A percentile compares a stretch with the other conserved stretches of the same genome.
phyloP scores from a whole-genome alignment of 2,888 invertebrate genomes.

The Teinopalpus imperialis region DNA sequence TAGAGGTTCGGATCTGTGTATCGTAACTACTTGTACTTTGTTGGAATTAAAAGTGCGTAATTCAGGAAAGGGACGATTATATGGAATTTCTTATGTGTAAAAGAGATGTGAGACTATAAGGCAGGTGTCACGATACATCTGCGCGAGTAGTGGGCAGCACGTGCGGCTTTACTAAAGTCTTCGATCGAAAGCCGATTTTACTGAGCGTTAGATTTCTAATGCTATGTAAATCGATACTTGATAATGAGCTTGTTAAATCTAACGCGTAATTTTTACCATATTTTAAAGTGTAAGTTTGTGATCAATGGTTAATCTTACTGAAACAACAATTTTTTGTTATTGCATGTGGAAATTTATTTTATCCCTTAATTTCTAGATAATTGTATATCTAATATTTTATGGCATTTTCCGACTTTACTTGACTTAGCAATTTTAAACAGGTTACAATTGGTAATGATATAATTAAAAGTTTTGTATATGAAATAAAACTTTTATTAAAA shows the following conservation, averaged over 20 bases:
- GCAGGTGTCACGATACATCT: constrained; percentile 78
- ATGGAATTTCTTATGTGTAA: constrained; percentile 43
- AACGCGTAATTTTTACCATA: not conserved
- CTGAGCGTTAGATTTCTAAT: constrained; percentile 40
- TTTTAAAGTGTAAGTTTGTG: not conserved
- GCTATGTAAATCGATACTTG: constrained; percentile 18
- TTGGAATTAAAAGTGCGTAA: constrained; percentile 65
- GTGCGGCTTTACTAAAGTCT: constrained; percentile 59
- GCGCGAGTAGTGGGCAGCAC: constrained; percentile 73
- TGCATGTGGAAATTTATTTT: too few relatives aligned
- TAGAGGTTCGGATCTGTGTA: constrained; percentile 58
- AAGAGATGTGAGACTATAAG: constrained; percentile 52
- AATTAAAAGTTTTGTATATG: too few relatives aligned
- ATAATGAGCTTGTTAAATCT: constrained; percentile 1
- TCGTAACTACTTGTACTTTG: constrained; percentile 50
- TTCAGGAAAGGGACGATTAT: constrained; percentile 48
- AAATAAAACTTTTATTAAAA: too few relatives aligned
- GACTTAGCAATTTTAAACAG: too few relatives aligned
- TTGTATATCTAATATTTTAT: too few relatives aligned
- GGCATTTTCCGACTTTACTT: too few relatives aligned
- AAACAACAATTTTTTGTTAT: too few relatives aligned
- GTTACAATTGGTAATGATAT: too few relatives aligned
- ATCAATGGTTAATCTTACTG: too few relatives aligned
- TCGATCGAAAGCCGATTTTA: constrained; percentile 44
- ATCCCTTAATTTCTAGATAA: too few relatives aligned